These are phyloP conservation scores for Hyperopisus bebe DNA, from an alignment of 2,113 vertebrate species.

Conservation along the genomic window DNA sequence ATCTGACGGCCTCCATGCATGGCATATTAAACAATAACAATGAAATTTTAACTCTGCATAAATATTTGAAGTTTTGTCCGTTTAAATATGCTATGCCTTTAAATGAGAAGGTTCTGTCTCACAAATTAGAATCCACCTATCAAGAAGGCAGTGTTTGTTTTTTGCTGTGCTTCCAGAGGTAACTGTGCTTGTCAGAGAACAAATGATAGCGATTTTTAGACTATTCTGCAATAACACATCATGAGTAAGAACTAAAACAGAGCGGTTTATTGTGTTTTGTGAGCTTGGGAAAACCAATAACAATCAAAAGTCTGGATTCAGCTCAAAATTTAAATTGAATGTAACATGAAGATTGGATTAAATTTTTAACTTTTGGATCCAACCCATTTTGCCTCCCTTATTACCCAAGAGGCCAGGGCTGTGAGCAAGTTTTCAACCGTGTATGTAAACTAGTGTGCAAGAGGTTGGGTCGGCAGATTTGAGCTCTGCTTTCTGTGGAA, in stretches of 20 bases:
- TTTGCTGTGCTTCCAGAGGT: not conserved
- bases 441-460: not conserved
- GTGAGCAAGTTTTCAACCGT: not conserved
- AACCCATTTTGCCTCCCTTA: not conserved
- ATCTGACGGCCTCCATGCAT: not conserved
- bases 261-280: not conserved
- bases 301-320: not conserved
- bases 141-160: not conserved
- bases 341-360: not conserved
- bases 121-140: not conserved
- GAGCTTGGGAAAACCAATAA: not conserved
- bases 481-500: not conserved
- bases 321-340: not conserved
- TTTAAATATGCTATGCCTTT: not conserved
- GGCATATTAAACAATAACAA: not conserved
- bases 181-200: not conserved
- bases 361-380: constrained; percentile 9
- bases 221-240: not conserved
- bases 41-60: not conserved
- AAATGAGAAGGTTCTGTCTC: not conserved
- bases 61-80: not conserved
- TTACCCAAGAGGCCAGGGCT: not conserved
- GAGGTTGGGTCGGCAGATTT: not conserved
- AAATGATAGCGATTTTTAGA: not conserved
- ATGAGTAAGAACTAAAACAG: not conserved